phyloP scores from a whole-genome alignment of 1,140 invertebrate genomes.

The Ostrea edulis region DNA sequence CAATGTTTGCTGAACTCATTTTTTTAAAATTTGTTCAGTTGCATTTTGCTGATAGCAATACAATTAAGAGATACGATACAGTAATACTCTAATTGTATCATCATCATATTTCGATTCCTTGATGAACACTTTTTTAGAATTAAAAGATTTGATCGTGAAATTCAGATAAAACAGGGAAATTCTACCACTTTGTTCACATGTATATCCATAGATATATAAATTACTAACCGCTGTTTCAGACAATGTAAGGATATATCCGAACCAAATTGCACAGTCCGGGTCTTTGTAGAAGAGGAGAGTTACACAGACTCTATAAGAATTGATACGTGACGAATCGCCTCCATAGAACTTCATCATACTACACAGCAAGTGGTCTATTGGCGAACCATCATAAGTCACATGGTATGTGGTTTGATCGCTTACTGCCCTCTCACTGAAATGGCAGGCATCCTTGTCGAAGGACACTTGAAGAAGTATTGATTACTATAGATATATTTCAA shows the following conservation, averaged over 20 bases:
- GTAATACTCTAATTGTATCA: too few species aligned
- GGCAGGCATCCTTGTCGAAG: neutral
- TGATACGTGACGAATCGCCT: neutral
- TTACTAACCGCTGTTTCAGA: neutral
- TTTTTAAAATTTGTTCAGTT: too few species aligned
- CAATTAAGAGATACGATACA: too few species aligned
- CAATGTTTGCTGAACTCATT: too few species aligned
- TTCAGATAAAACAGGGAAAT: too few species aligned
- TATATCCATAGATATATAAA: neutral
- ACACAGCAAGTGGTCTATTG: neutral
- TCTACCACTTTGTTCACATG: too few species aligned
- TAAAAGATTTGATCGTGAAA: too few species aligned
- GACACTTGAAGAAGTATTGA: neutral
- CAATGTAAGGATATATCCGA: neutral
- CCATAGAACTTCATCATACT: slow-evolving; percentile 13
- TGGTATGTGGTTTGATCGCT: neutral
- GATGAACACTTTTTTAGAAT: too few species aligned
- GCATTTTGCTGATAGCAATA: too few species aligned
- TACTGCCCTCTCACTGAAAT: neutral
- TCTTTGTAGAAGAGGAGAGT: neutral
- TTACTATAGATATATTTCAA: too few species aligned
- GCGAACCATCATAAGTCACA: slow-evolving; percentile 6
- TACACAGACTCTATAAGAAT: neutral
- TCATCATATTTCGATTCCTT: too few species aligned
- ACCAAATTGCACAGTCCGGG: slow-evolving; percentile 17